Conservation (phyloP, 2,888 invertebrate genomes). For the Amphipyra berbera region DNA sequence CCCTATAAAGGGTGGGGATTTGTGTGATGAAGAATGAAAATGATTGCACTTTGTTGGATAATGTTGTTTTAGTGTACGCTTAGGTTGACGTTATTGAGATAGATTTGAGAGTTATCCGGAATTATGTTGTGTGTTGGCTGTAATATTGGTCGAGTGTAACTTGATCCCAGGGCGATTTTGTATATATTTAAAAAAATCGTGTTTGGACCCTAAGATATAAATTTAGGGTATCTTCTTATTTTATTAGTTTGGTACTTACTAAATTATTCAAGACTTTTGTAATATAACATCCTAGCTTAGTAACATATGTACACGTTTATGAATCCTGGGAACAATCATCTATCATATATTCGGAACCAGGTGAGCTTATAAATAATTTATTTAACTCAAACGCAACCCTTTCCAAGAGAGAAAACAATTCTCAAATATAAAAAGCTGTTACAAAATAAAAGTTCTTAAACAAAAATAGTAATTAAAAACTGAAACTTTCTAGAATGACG, state of each 20-base stretch:
- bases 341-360: too few species aligned
- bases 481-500: slow-evolving; percentile 37
- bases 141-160: too few species aligned
- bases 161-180: too few species aligned
- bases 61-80: slow-evolving; percentile 35
- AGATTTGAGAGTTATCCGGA: slow-evolving; percentile 35
- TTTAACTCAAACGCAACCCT: neutral
- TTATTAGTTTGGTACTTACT: too few species aligned
- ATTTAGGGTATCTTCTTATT: too few species aligned
- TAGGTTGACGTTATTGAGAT: slow-evolving; percentile 43
- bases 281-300: too few species aligned
- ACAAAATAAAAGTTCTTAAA: slow-evolving; percentile 34
- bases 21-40: slow-evolving; percentile 53
- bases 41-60: slow-evolving; percentile 46
- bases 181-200: too few species aligned
- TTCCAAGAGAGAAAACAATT: slow-evolving; percentile 17
- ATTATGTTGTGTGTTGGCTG: slow-evolving; percentile 15
- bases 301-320: too few species aligned
- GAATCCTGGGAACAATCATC: too few species aligned
- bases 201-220: too few species aligned
- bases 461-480: slow-evolving; percentile 42
- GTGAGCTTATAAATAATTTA: neutral
- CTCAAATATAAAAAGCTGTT: slow-evolving; percentile 41
- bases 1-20: slow-evolving; percentile 48
- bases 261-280: too few species aligned